A percentile compares a stretch with the other conserved stretches of the same genome.
phyloP scores from a whole-genome alignment of 1,140 invertebrate genomes.

The Drosophila cardini region DNA sequence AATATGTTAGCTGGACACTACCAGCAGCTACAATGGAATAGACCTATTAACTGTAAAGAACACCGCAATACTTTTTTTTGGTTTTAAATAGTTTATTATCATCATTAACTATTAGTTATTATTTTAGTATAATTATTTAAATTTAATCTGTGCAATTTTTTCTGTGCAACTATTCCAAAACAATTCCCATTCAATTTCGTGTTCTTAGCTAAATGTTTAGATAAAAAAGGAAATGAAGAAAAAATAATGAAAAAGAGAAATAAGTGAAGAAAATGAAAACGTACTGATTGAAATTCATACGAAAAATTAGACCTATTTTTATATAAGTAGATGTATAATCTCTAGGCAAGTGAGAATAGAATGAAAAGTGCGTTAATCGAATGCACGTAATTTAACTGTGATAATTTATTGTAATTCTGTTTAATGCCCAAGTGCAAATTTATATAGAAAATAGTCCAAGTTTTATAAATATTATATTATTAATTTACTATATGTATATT shows the following conservation, averaged over 20 bases:
- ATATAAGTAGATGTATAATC: slow-evolving; percentile 31
- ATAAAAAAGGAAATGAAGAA: slow-evolving; percentile 9
- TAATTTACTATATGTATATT: slow-evolving; percentile 54
- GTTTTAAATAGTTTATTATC: slow-evolving; percentile 34
- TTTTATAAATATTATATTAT: slow-evolving; percentile 52
- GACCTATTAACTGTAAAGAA: slow-evolving; percentile 5
- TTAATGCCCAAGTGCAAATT: slow-evolving; percentile 67
- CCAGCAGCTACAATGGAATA: slow-evolving; percentile 57
- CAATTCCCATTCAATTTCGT: slow-evolving; percentile 58
- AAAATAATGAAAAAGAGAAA: neutral
- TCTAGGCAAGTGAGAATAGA: slow-evolving; percentile 26
- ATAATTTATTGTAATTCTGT: slow-evolving; percentile 69
- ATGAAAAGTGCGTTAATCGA: slow-evolving; percentile 66
- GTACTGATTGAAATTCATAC: slow-evolving; percentile 34
- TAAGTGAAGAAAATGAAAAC: neutral
- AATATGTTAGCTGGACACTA: slow-evolving; percentile 76
- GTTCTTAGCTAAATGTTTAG: slow-evolving; percentile 56
- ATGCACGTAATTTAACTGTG: slow-evolving; percentile 82
- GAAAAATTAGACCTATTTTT: slow-evolving; percentile 58
- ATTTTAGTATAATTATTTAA: slow-evolving; percentile 50
- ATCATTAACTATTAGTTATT: too few relatives aligned
- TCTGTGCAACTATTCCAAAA: slow-evolving; percentile 75
- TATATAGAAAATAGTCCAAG: slow-evolving; percentile 65
- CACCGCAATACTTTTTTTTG: slow-evolving; percentile 16
- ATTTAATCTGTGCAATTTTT: slow-evolving; percentile 71